These are phyloP conservation scores for Tonatia bakeri DNA, from an alignment of 2,113 vertebrate genomes.

Conservation along the genomic window DNA sequence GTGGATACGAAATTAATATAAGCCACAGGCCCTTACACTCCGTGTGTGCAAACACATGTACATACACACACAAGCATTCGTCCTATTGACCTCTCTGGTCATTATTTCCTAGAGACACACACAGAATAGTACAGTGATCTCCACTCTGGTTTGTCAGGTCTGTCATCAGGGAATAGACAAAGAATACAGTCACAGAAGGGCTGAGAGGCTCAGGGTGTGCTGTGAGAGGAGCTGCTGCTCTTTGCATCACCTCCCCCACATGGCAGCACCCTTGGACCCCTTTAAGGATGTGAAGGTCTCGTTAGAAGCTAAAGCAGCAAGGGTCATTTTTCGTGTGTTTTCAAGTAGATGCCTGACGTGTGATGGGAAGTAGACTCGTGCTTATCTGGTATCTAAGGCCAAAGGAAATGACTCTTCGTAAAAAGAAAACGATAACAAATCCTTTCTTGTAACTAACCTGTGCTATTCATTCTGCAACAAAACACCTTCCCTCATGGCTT, in stretches of 20 bases:
- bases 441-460: background rate
- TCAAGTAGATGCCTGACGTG: background rate
- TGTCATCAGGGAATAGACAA: background rate
- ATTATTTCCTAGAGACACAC: background rate
- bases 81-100: background rate
- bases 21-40: background rate
- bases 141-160: background rate
- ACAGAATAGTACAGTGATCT: background rate
- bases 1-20: background rate
- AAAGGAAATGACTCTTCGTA: background rate
- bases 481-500: background rate
- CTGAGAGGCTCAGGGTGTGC: background rate
- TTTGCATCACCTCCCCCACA: background rate
- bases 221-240: background rate
- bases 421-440: background rate
- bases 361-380: background rate
- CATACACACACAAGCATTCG: background rate
- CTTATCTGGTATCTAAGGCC: background rate
- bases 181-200: background rate
- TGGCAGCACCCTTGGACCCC: background rate
- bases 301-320: background rate
- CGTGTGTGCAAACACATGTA: background rate
- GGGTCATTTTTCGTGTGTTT: slow-evolving; percentile 21
- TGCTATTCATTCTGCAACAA: background rate
- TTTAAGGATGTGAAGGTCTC: background rate